A percentile compares a stretch with the other conserved stretches of the same genome.
Conservation (phyloP, 2,888 invertebrate species). For the Seladonia tumulorum region DNA sequence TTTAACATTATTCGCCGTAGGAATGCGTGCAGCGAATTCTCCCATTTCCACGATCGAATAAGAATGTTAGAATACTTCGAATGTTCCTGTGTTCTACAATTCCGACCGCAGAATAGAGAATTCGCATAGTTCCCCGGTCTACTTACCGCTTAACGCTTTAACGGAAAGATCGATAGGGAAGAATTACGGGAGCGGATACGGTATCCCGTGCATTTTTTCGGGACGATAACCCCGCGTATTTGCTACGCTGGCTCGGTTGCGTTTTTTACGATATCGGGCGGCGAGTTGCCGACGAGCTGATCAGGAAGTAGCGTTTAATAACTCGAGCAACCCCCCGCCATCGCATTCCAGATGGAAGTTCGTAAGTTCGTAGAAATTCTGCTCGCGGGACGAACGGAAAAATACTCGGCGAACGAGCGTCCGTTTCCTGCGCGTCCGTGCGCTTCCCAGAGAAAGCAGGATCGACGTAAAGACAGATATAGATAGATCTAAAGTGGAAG, state of each 20-base stretch:
- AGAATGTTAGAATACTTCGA: not conserved
- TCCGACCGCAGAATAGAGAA: not conserved
- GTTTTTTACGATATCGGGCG: conserved; percentile 17
- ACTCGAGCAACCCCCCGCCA: conserved; percentile 24
- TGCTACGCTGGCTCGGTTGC: not conserved
- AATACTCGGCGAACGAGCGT: conserved; percentile 22
- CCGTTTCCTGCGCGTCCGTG: conserved; percentile 11
- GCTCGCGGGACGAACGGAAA: conserved; percentile 35
- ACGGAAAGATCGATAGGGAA: not conserved
- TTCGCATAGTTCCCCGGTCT: not conserved
- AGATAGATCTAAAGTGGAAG: not conserved
- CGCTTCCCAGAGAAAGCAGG: not conserved
- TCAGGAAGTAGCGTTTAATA: conserved; percentile 35
- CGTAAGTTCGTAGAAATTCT: conserved; percentile 34
- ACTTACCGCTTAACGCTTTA: not conserved
- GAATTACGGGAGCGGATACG: not conserved
- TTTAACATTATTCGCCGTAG: not conserved
- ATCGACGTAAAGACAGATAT: not conserved
- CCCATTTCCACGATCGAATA: not conserved
- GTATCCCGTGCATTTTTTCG: conserved; percentile 3
- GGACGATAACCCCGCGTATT: not conserved
- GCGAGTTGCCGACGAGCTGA: conserved; percentile 24
- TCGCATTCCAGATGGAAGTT: conserved; percentile 48
- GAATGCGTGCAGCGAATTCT: not conserved
- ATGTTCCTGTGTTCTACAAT: not conserved